Conservation (phyloP, 1,140 invertebrate species). For the Teleopsis dalmanni region DNA sequence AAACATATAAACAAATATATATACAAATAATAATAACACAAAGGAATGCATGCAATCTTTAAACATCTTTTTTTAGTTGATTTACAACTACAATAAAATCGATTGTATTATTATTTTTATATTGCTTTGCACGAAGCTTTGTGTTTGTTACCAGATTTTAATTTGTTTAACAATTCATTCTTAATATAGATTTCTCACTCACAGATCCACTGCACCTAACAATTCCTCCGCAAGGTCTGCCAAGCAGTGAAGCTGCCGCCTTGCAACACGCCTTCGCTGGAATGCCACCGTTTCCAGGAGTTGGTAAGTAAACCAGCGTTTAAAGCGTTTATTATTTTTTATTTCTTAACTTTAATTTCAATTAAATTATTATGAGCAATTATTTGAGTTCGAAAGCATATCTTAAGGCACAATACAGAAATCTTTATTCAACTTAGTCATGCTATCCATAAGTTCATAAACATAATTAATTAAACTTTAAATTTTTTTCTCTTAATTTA, state of each 20-base stretch:
- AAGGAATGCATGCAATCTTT: too few species aligned
- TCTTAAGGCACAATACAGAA: background rate
- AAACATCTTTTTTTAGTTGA: too few species aligned
- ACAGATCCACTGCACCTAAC: slow-evolving; percentile 51
- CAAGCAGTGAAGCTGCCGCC: slow-evolving; percentile 80
- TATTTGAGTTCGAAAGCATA: background rate
- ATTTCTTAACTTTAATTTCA: too few species aligned
- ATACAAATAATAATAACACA: too few species aligned
- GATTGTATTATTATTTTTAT: too few species aligned
- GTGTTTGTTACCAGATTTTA: too few species aligned
- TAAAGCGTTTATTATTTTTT: slow-evolving; percentile 33
- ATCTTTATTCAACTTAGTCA: background rate
- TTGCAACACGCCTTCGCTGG: slow-evolving; percentile 79
- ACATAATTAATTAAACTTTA: background rate
- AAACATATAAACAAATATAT: background rate
- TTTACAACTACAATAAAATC: too few species aligned
- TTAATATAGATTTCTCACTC: background rate
- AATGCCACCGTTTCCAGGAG: slow-evolving; percentile 84
- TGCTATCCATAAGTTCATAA: background rate
- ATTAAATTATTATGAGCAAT: background rate
- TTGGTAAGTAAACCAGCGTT: too few species aligned
- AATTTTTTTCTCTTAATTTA: slow-evolving; percentile 3
- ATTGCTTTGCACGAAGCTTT: too few species aligned
- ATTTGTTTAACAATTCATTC: background rate
- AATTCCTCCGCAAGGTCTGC: slow-evolving; percentile 79